Base-by-base conservation (phyloP, 2,113 vertebrate species). In the Albula goreensis region DNA sequence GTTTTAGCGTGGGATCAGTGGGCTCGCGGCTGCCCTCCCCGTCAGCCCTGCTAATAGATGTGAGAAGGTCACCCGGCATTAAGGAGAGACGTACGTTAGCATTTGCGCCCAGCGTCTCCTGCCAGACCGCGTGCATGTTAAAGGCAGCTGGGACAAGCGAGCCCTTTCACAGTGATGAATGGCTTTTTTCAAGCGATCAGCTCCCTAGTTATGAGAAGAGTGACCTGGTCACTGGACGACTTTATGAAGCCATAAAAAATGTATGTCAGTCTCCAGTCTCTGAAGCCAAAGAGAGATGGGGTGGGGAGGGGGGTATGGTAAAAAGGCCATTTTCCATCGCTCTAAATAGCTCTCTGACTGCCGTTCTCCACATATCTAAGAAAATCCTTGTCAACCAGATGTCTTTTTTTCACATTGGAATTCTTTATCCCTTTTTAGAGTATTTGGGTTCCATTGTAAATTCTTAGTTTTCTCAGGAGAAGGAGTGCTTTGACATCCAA, bases 171-270 rank as follows among this genome's bases (percentile, higher is more conserved):
- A 89, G 94, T 97, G 96, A 97, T 96, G 96, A 96, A 97, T 97
- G 96, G 94, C 93, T 95, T 96, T 96, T 96, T 96, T 96, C 95
- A 96, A 96, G 96, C 95, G 94, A 96, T 96, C 95, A 96, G 96
- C 95, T 96, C 96, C 94, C 96, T 97, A 96, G 96, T 97, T 97
- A 97, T 96, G 96, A 96, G 96, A 95, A 96, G 95, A 93, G 94
- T 96, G 96, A 97, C 96, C 96, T 92, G 96, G 96, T 97, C 96
- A 96, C 95, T 93, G 95, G 96, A 96, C 94, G 93, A 96, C 96
- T 97, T 97, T 96, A 97, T 97, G 96, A 97, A 97, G 96, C 96
- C 95, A 96, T 96, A 97, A 97, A 97, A 97, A 96, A 96, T 96
- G 95, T 96, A 96, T 96, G 96, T 96, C 96, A 96, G 94, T 96